Percentiles rank a stretch among this genome's conserved stretches.
phyloP scores from a whole-genome alignment of 1,140 invertebrate genomes.

The Sycophila sp. region DNA sequence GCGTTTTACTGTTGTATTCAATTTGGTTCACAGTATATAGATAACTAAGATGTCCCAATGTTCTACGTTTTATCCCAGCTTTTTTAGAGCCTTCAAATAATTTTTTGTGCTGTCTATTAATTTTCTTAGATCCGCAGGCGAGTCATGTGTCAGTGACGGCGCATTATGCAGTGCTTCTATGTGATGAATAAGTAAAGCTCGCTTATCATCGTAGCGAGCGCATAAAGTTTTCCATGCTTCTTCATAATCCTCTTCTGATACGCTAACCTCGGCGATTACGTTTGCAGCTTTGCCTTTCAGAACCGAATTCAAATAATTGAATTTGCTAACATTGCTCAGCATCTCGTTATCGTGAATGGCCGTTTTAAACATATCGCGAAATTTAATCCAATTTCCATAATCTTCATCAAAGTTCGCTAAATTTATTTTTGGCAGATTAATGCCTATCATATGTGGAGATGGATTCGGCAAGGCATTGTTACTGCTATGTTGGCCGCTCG shows the following conservation, averaged over 20 bases:
- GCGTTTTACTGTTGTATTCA: slow-evolving; percentile 26
- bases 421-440: background rate
- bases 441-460: background rate
- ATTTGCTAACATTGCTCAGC: slow-evolving; percentile 47
- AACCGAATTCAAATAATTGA: slow-evolving; percentile 42
- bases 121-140: slow-evolving; percentile 18
- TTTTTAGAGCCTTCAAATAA: slow-evolving; percentile 31
- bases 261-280: slow-evolving; percentile 42
- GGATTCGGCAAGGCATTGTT: background rate
- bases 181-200: slow-evolving; percentile 44
- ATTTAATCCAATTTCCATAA: background rate
- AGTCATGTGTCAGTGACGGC: slow-evolving; percentile 25
- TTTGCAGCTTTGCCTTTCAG: slow-evolving; percentile 42
- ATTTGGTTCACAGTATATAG: slow-evolving; percentile 35
- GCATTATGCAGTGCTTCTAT: slow-evolving; percentile 38
- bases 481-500: background rate
- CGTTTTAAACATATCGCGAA: slow-evolving; percentile 44
- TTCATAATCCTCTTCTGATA: slow-evolving; percentile 44
- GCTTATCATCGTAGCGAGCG: slow-evolving; percentile 44
- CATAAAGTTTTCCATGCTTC: slow-evolving; percentile 42
- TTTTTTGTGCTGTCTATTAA: slow-evolving; percentile 38
- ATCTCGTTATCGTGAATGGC: slow-evolving; percentile 49
- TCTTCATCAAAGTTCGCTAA: background rate
- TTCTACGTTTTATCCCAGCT: slow-evolving; percentile 26
- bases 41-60: slow-evolving; percentile 39